Conservation (phyloP, 2,113 vertebrate species). For the Kryptolebias marmoratus region DNA sequence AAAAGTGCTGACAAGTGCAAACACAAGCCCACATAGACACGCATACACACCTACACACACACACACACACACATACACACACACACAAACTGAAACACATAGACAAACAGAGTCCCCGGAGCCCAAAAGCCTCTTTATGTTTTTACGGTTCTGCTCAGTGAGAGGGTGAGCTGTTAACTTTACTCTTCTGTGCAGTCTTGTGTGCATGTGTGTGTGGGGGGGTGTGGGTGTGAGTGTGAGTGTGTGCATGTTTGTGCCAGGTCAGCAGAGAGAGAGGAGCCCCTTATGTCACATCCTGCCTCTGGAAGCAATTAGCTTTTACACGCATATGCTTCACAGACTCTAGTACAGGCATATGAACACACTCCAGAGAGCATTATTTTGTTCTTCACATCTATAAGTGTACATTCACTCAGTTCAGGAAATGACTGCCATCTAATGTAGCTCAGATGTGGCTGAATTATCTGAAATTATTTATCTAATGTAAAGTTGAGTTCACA, state of each 20-base stretch:
- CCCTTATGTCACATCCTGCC: constrained; percentile 69
- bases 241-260: constrained; percentile 53
- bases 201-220: constrained; percentile 34
- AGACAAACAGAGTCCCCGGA: constrained; percentile 16
- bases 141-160: constrained; percentile 59
- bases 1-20: background rate
- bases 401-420: constrained; percentile 12
- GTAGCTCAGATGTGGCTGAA: constrained; percentile 17
- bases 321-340: constrained; percentile 66
- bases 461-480: background rate
- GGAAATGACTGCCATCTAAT: constrained; percentile 3
- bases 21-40: background rate
- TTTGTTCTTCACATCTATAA: constrained; percentile 2
- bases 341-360: constrained; percentile 19
- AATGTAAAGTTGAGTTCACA: constrained; percentile 1
- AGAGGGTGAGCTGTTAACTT: constrained; percentile 55
- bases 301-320: constrained; percentile 80
- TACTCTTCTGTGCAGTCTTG: constrained; percentile 53
- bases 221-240: constrained; percentile 47
- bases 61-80: constrained; percentile 12
- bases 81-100: constrained; percentile 12
- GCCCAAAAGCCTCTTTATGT: constrained; percentile 61
- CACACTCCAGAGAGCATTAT: constrained; percentile 16
- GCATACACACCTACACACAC: background rate
- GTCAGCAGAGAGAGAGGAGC: constrained; percentile 70